A percentile compares a stretch with the other conserved stretches of the same genome.
Conservation (phyloP, 2,113 vertebrate genomes). For the Pteruthius melanotis region DNA sequence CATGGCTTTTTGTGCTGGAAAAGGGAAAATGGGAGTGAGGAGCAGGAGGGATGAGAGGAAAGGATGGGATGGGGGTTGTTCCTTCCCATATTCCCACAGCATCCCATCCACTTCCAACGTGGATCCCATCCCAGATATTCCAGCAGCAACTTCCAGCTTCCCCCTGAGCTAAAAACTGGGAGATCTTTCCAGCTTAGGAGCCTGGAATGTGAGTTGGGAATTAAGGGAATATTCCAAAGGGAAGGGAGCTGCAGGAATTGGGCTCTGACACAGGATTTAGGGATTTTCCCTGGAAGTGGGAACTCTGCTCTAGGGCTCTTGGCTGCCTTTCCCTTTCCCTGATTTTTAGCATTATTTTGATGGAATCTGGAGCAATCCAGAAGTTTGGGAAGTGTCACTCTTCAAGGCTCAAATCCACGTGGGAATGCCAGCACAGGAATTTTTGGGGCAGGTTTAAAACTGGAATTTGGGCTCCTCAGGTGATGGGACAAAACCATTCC, state of each 20-base stretch:
- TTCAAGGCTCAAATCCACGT: fast-evolving
- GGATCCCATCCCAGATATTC: not conserved
- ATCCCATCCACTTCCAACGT: not conserved
- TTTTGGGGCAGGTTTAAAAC: not conserved
- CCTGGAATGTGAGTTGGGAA: not conserved
- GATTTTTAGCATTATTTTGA: fast-evolving
- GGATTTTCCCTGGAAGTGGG: not conserved
- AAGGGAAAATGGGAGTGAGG: not conserved
- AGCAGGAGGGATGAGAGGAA: not conserved
- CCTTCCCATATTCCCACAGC: not conserved
- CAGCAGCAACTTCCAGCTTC: not conserved
- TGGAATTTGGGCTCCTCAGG: fast-evolving
- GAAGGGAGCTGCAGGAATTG: not conserved
- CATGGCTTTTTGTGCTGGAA: not conserved
- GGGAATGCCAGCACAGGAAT: not conserved
- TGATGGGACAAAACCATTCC: fast-evolving
- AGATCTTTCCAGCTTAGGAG: not conserved
- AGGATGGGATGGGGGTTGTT: too few relatives aligned
- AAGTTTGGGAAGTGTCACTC: fast-evolving
- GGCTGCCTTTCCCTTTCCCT: not conserved
- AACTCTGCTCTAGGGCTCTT: not conserved
- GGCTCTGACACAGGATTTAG: not conserved
- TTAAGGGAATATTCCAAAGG: not conserved
- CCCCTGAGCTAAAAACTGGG: not conserved
- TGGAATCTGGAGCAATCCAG: not conserved